Conservation (phyloP, 1,140 invertebrate species). For the Branchinecta lindahli region DNA sequence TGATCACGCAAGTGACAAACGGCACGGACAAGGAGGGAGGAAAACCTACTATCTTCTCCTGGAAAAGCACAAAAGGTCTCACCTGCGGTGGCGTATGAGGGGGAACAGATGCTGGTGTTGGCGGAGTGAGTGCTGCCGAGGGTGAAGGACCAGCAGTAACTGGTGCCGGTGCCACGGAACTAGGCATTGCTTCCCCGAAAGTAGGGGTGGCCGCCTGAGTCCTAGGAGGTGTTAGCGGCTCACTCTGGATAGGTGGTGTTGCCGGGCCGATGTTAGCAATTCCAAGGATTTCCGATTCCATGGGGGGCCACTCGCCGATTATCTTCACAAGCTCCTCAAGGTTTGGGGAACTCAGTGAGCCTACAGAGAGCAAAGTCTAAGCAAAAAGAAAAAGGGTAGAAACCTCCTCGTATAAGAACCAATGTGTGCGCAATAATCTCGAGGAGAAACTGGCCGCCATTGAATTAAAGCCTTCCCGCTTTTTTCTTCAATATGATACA, state of each 20-base stretch:
- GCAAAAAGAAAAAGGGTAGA: constrained; percentile 23
- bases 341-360: constrained; percentile 18
- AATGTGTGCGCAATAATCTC: constrained; percentile 45
- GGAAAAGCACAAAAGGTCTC: not conserved
- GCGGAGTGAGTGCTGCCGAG: not conserved
- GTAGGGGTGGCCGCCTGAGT: constrained; percentile 11
- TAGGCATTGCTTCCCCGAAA: not conserved
- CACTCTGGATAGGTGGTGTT: constrained; percentile 17
- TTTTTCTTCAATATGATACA: too few species aligned
- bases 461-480: too few species aligned
- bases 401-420: constrained; percentile 50
- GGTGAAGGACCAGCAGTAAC: not conserved
- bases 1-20: too few species aligned
- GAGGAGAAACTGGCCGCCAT: too few species aligned
- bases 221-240: constrained; percentile 6
- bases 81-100: not conserved
- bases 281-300: constrained; percentile 15
- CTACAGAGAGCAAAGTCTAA: too few species aligned
- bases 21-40: too few species aligned
- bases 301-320: constrained; percentile 17
- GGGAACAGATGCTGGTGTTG: not conserved
- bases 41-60: too few species aligned
- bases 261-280: constrained; percentile 32
- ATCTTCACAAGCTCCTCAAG: constrained; percentile 21
- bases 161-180: constrained; percentile 6